Evolutionary conservation across 2,888 invertebrate genomes (phyloP).

Genomic region (Notodromas monacha): DNA sequence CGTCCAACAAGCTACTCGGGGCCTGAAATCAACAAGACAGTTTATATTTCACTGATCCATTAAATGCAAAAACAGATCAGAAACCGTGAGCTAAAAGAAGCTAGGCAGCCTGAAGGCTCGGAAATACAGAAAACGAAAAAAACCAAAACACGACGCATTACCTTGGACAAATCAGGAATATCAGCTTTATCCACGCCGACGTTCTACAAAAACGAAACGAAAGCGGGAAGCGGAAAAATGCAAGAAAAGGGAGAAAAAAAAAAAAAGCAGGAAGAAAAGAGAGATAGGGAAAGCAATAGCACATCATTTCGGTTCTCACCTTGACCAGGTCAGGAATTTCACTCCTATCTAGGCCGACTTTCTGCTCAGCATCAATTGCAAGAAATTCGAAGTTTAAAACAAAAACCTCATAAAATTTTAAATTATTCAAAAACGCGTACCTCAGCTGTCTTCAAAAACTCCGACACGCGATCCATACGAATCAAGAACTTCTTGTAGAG

Average conservation of each 20-base stretch:
- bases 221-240: conserved; percentile 7
- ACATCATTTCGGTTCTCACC: conserved; percentile 13
- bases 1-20: conserved; percentile 80
- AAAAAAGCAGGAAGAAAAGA: conserved; percentile 7
- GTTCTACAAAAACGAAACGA: conserved; percentile 21
- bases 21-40: conserved; percentile 21
- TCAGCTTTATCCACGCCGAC: conserved; percentile 95
- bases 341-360: conserved; percentile 23
- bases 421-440: no score
- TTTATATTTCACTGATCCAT: background rate
- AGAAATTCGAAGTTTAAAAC: no score
- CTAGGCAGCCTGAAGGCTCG: no score
- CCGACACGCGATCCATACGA: conserved; percentile 89
- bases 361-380: conserved; percentile 14
- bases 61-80: background rate
- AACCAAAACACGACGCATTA: conserved; percentile 12
- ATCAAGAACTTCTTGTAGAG: conserved; percentile 94
- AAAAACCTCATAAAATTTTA: no score
- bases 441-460: conserved; percentile 52
- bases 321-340: conserved; percentile 25
- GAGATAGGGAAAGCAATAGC: conserved; percentile 2
- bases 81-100: conserved; percentile 7
- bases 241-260: conserved; percentile 6
- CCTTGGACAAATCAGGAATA: conserved; percentile 84
- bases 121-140: conserved; percentile 11